Percentiles rank a stretch among this genome's conserved stretches.
These are phyloP conservation scores for Amblyornis subalaris DNA, from an alignment of 2,113 vertebrate genomes.

Conservation along the genomic window DNA sequence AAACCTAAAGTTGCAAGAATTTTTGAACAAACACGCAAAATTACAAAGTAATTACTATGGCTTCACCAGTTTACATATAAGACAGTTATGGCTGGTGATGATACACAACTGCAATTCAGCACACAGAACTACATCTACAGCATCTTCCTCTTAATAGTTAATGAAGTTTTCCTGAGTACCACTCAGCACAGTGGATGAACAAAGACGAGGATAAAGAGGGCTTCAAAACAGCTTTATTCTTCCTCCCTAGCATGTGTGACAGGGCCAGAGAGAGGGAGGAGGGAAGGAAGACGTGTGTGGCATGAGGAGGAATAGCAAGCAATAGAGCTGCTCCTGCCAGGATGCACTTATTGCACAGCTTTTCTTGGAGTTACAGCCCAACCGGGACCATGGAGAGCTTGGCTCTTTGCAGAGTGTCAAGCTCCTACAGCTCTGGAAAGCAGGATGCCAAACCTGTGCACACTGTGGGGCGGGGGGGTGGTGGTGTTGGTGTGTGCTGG, in stretches of 20 bases:
- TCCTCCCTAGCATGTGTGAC: neutral
- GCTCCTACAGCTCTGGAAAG: rapidly evolving
- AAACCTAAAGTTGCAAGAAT: neutral
- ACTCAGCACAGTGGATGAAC: neutral
- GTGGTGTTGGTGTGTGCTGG: neutral
- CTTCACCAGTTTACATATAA: neutral
- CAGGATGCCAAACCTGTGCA: neutral
- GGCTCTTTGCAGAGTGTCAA: neutral
- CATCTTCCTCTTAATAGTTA: conserved; percentile 1
- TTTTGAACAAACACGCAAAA: neutral
- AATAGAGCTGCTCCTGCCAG: neutral
- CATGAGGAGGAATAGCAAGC: neutral
- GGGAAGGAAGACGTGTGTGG: neutral
- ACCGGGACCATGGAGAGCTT: rapidly evolving
- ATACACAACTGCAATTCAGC: neutral
- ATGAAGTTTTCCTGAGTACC: neutral
- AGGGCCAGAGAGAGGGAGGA: neutral
- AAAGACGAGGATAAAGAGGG: neutral
- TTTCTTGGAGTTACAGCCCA: neutral
- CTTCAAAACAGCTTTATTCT: neutral
- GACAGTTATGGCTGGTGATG: neutral
- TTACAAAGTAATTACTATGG: neutral
- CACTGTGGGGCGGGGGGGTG: rapidly evolving
- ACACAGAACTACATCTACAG: neutral
- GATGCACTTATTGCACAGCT: neutral